phyloP scores from a whole-genome alignment of 2,797 vertebrate species.

The Stomatorhinus walkeri region DNA sequence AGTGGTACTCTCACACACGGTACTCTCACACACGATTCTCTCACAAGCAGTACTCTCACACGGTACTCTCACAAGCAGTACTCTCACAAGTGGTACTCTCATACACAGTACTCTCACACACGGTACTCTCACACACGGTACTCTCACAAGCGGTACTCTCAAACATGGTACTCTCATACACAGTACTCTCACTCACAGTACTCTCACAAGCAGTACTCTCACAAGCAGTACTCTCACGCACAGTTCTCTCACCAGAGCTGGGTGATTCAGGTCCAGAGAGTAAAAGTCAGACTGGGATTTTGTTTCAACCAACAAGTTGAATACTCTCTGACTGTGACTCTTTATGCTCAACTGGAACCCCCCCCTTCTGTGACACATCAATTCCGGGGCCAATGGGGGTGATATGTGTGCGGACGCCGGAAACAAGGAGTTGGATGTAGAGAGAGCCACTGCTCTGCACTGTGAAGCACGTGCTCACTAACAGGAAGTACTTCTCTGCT shows the following conservation, averaged over 20 bases:
- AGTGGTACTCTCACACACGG: background rate
- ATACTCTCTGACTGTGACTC: too few relatives aligned
- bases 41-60: background rate
- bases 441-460: background rate
- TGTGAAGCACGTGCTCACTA: background rate
- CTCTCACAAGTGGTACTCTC: too few relatives aligned
- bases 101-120: background rate
- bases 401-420: background rate
- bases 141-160: too few relatives aligned
- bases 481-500: background rate
- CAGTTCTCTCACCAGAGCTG: background rate
- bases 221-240: background rate
- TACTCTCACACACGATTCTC: background rate
- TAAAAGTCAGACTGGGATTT: too few relatives aligned
- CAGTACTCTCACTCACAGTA: background rate
- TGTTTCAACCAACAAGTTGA: too few relatives aligned
- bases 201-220: background rate
- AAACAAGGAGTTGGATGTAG: background rate
- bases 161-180: background rate
- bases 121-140: background rate
- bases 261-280: too few relatives aligned
- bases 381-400: background rate
- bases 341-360: background rate
- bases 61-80: background rate
- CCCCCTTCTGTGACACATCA: background rate